Base-by-base conservation (phyloP, 1,140 invertebrate genomes). In the Myzus persicae region DNA sequence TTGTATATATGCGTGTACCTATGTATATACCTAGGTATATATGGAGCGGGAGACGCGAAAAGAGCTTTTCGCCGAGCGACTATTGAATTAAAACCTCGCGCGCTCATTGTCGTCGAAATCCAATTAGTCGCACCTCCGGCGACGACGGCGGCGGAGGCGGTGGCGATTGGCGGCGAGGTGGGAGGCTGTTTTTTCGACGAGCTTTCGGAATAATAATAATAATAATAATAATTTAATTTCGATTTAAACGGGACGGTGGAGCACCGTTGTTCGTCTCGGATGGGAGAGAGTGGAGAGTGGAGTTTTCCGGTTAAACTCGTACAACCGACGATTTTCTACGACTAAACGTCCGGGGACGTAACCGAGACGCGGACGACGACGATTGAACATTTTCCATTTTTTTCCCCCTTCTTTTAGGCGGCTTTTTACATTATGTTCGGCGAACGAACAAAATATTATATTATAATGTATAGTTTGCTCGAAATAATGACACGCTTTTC, bases 141-240 rank as follows among this genome's bases (percentile, higher is more conserved):
- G 38, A 44, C 51, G 7, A 36, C 31, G 14, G 18, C n/a, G 18
- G 20, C 44, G n/a, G 20, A n/a, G n/a, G 8, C 26, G 40, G 54
- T 4, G 40, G 54, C 31, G 31, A 84, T 38, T 82, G 88, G 48
- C 18, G 88, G 88, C 20, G 87, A 22, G 36, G 38, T 38, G 42
- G n/a, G 31, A 85, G 46, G 44, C 76, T 92, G 91, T 92, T 92
- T 92, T 92, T 92, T 92, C 46, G 67, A 82, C 91, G 59, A 44
- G 67, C 91, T 92, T 92, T 92, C 76, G 48, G 91, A 92, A 92
- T 84, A 84, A 92, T 92, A 92, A 92, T 92, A 84, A 92, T 92
- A 92, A 92, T 92, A 92, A 92, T 92, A 84, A 92, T 92, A 92
- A 92, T 92, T 92, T 92, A 84, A 92, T 92, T 92, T 84, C 91